Base-by-base conservation (phyloP, 2,113 vertebrate genomes). In the Cisticola juncidis region DNA sequence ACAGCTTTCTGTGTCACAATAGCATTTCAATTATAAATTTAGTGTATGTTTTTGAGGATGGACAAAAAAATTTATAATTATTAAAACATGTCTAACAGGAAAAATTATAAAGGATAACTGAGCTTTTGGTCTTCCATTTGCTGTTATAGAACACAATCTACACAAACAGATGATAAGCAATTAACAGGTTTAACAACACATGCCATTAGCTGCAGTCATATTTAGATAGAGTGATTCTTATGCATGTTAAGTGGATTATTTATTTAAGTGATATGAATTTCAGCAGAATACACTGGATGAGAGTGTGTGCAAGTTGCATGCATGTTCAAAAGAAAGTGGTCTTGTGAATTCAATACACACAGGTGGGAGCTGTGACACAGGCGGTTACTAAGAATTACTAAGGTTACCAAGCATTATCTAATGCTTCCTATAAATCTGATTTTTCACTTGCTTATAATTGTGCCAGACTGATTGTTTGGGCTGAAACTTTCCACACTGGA, bases 141-240 rank as follows among this genome's bases (percentile, higher is more conserved):
- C 72, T 83, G 26, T 64, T 79, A 69, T 9, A 90, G 86, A 96
- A 90, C 0, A 6, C 40, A 69, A 33, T 62, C 45, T 54, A 94
- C 18, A 40, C 68, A 90, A 95, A 86, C 2, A 94, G 74, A 66
- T 81, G 48, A 91, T 79, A 90, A 74, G 77, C 72, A 95, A 74
- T 90, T 93, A 96, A 92, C 40, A 92, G 85, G 79, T 66, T 92
- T 88, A 95, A 83, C 54, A 81, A 45, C 53, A 92, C 31, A 54
- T 33, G 48, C 0, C 4, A 93, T 86, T 92, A 94, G 76, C 44
- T 88, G 48, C 62, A 86, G 85, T 72, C 74, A 74, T 50, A 88
- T 56, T 84, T 71, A 83, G 62, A 88, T 1, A 38, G 45, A 84
- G 58, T 5, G 66, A 93, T 86, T 77, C 72, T 90, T 51, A 85